Base-by-base conservation (phyloP, 2,113 vertebrate genomes). In the Ciconia stormi region DNA sequence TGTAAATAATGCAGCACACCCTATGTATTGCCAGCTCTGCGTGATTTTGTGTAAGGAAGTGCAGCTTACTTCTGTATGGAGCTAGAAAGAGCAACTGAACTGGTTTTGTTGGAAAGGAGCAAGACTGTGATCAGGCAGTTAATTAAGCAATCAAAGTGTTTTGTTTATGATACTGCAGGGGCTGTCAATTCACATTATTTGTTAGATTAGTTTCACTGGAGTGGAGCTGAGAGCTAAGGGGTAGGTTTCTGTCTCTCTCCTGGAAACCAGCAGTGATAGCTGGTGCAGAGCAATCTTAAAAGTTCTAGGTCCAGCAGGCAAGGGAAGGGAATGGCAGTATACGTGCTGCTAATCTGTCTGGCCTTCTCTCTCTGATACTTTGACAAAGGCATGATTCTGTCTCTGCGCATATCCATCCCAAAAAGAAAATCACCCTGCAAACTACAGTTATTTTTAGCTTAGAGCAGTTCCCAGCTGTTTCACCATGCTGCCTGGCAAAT, bases 91-190 rank as follows among this genome's bases (percentile, higher is more conserved):
- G 38, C 36, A 53, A 46, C 56, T 82, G 73, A 52, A 72, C 44
- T 53, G 44, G 47, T 85, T 82, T 61, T 65, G 62, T 44, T 79
- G 73, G 44, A 62, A 93, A 90, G 53, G 74, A 82, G 52, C 36
- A 46, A 52, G 82, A 23, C 32, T 61, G 42, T 40, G 70, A 93
- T 56, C 65, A 91, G 84, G 61, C 84, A 82, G 52, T 69, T 90
- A 90, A 96, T 96, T 82, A 96, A 94, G 85, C 82, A 90, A 82
- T 78, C 89, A 91, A 47, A 89, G n/a, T 42, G 23, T 23, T 94
- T 81, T 88, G 91, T 80, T 89, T 92, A 62, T 91, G 65, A 74
- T 79, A 59, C 65, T n/a, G 23, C 47, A 66, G 69, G 73, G 84
- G n/a, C 55, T 89, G 89, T 67, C 91, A 71, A 13, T 78, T 87